Evolutionary conservation across 2,113 vertebrate species (phyloP).

Genomic region (Eretmochelys imbricata): DNA sequence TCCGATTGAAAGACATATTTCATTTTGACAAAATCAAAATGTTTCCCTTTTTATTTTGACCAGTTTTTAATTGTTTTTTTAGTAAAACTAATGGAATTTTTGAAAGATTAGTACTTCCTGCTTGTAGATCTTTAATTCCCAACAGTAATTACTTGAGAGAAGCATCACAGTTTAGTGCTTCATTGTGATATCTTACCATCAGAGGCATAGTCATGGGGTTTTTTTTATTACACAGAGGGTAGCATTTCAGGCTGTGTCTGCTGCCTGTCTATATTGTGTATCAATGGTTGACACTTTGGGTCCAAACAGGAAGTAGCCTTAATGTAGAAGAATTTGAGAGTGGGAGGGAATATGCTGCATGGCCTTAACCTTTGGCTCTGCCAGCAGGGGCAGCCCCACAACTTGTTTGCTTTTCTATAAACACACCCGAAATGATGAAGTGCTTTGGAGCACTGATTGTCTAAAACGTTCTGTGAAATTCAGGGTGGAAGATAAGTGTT

Average conservation of each 20-base stretch:
- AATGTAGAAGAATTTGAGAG: constrained; percentile 13
- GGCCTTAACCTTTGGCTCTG: not conserved
- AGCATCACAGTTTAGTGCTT: not conserved
- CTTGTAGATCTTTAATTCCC: not conserved
- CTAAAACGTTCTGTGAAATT: not conserved
- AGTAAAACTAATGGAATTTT: not conserved
- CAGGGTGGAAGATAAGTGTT: not conserved
- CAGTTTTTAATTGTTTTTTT: too few species aligned
- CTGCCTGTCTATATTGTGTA: not conserved
- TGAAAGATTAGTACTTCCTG: not conserved
- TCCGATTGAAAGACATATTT: too few species aligned
- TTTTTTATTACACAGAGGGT: not conserved
- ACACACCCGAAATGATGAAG: not conserved
- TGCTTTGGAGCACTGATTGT: fast-evolving
- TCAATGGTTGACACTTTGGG: not conserved
- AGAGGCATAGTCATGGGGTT: constrained; percentile 1
- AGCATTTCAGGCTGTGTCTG: not conserved
- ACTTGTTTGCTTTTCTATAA: not conserved
- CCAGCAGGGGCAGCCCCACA: fast-evolving
- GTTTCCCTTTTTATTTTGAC: too few species aligned
- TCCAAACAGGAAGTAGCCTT: constrained; percentile 32
- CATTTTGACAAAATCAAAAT: too few species aligned
- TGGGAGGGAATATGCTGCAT: constrained; percentile 18
- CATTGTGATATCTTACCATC: not conserved
- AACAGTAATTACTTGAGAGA: not conserved